Base-by-base conservation (phyloP, 2,888 invertebrate genomes). In the Parochlus steinenii region DNA sequence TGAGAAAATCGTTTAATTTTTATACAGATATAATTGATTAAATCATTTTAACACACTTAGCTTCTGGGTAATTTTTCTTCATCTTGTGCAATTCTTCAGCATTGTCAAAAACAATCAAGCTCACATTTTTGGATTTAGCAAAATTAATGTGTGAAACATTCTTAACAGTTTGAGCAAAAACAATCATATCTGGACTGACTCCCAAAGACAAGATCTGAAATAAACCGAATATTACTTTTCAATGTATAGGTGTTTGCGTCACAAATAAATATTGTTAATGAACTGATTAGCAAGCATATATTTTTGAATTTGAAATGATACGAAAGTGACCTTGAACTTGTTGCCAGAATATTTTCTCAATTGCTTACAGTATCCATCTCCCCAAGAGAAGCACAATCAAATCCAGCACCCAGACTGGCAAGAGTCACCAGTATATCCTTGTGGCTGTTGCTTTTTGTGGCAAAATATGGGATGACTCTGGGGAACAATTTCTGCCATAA, bases 121-220 rank as follows among this genome's bases (percentile, higher is more conserved):
- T 44, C 11, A 65, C 59, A 14, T 54, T 47, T 20, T 51, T 44
- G 39, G 52, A 51, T 28, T 53, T 51, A 31, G 64, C 61, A 46
- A 55, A 57, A 39, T 48, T 49, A 41, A 65, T 52, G 48, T 58
- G 60, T 22, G 61, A 60, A 5, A 47, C 46, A 41, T 61, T 60
- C 47, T 65, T 65, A 49, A 63, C 64, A 2, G 65, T 63, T 44
- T 65, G 62, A 37, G 65, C 65, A 45, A 58, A 64, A 39, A 65
- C 55, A 40, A 65, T 65, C 25, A 60, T 53, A 5, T 49, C 45
- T 1, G 59, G 49, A 10, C 48, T 41, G 3, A 63, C 58, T 6
- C 61, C 60, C 33, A 60, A 43, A 16, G 50, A 51, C 23, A 64
- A 41, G 10, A 65, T 50, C 34, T n/a, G n/a, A n/a, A n/a, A n/a